Evolutionary conservation across 1,140 invertebrate genomes (phyloP).

Genomic region (Globodera ellingtonae): DNA sequence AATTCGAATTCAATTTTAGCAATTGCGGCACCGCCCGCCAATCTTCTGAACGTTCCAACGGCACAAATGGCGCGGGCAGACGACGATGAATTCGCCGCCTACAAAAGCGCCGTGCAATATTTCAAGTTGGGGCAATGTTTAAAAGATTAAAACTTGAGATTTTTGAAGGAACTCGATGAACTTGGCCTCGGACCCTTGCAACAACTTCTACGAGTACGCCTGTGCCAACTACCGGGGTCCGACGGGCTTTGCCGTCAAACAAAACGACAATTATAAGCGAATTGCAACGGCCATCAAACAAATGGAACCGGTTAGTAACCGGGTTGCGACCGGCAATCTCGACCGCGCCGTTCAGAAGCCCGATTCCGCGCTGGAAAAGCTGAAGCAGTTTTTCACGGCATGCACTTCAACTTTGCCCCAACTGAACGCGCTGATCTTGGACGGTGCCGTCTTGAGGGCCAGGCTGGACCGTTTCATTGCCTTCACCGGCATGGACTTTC

Average conservation of each 20-base stretch:
- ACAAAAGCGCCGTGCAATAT: constrained; percentile 3
- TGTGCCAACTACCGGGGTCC: too few species aligned
- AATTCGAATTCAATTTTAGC: too few species aligned
- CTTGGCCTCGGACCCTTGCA: not conserved
- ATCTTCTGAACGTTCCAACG: not conserved
- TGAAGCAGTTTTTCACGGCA: not conserved
- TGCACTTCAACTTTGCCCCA: constrained; percentile 9
- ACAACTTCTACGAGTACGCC: too few species aligned
- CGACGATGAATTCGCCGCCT: constrained; percentile 15
- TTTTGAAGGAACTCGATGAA: constrained; percentile 10
- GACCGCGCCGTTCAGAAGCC: not conserved
- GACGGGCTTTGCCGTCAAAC: constrained; percentile 2
- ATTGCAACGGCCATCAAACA: constrained; percentile 16
- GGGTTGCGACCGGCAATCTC: too few species aligned
- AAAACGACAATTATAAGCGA: constrained; percentile 9
- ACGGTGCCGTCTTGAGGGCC: not conserved
- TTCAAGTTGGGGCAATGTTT: too few species aligned
- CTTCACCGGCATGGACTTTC: not conserved
- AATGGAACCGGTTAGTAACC: not conserved
- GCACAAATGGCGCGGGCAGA: constrained; percentile 1
- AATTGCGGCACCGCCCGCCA: not conserved
- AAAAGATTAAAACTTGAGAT: too few species aligned
- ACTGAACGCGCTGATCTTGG: not conserved
- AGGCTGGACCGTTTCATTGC: constrained; percentile 12
- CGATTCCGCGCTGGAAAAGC: not conserved